Percentiles rank a stretch among this genome's conserved stretches.
Evolutionary conservation across 2,113 vertebrate genomes (phyloP).

Genomic region (Callipepla squamata): DNA sequence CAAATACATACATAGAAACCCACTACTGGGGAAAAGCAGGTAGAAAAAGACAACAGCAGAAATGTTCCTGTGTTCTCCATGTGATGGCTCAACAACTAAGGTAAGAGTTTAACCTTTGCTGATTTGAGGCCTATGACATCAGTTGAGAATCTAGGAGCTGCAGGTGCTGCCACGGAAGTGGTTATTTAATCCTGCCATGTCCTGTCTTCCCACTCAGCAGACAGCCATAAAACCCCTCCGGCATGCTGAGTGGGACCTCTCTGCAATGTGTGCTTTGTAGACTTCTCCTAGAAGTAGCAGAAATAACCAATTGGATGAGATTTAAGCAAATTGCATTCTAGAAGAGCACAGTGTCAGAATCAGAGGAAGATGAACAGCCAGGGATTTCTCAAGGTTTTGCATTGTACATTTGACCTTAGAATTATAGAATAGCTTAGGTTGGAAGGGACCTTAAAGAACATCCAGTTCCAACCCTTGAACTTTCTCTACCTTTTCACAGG

Average conservation of each 20-base stretch:
- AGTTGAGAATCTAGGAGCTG: neutral
- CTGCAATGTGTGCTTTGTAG: neutral
- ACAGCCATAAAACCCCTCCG: neutral
- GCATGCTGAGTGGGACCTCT: neutral
- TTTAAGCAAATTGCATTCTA: neutral
- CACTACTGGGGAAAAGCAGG: neutral
- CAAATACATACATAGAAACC: neutral
- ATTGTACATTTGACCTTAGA: neutral
- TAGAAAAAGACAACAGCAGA: neutral
- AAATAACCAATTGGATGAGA: neutral
- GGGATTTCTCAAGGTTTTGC: neutral
- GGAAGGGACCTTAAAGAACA: no score
- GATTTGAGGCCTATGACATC: neutral
- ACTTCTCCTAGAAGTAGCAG: neutral
- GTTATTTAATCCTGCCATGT: rapidly evolving
- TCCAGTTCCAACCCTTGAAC: no score
- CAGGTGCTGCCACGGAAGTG: neutral
- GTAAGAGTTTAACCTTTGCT: neutral
- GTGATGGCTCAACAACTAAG: neutral
- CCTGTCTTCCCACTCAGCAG: neutral
- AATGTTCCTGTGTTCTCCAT: neutral
- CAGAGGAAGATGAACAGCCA: neutral
- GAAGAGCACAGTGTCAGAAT: neutral
- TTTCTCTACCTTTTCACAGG: neutral
- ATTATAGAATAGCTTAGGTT: no score